phyloP scores from a whole-genome alignment of 2,113 vertebrate genomes.

The Notechis scutatus region DNA sequence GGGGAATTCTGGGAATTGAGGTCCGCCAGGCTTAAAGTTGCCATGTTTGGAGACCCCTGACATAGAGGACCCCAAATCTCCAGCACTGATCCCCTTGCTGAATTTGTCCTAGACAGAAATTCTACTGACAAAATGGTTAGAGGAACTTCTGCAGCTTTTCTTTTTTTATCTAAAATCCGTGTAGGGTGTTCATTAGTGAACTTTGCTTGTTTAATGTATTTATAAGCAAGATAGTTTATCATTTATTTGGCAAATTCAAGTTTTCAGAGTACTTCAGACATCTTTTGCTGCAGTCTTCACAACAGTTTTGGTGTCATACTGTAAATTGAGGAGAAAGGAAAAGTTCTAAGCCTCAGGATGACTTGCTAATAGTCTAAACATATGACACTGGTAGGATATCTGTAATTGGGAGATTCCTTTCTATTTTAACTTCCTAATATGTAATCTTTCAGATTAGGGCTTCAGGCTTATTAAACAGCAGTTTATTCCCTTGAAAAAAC shows the following conservation, averaged over 20 bases:
- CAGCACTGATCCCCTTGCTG: neutral
- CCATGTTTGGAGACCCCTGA: neutral
- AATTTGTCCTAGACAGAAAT: neutral
- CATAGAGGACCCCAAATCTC: neutral
- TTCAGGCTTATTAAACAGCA: neutral
- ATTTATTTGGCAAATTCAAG: neutral
- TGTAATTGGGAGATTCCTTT: neutral
- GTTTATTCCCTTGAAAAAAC: neutral
- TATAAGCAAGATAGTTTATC: neutral
- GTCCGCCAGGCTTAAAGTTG: no score
- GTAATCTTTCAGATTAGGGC: neutral
- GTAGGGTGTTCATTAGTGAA: neutral
- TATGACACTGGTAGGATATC: neutral
- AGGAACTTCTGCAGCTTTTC: neutral
- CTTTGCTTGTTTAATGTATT: neutral
- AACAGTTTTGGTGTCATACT: neutral
- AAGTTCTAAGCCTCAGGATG: neutral
- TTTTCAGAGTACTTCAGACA: neutral
- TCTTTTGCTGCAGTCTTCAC: neutral
- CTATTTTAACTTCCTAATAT: neutral
- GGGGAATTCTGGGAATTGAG: no score
- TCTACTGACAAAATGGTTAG: neutral
- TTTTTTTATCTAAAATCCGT: neutral
- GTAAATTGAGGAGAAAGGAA: neutral
- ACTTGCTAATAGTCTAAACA: neutral